Base-by-base conservation (phyloP, 2,113 vertebrate species). In the Istiophorus platypterus region DNA sequence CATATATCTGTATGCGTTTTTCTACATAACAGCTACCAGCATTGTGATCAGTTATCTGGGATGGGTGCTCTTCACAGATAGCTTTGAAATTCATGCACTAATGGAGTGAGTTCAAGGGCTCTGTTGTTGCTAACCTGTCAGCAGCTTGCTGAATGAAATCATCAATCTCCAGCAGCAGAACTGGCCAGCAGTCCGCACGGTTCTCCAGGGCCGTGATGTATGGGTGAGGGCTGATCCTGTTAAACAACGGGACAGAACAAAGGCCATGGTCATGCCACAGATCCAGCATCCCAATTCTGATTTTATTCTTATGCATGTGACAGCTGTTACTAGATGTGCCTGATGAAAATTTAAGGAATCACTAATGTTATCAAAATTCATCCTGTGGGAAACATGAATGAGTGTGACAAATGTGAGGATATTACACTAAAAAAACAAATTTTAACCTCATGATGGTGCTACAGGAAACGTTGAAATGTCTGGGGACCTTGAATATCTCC, bases 141-240 rank as follows among this genome's bases (percentile, higher is more conserved):
- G 92, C 89, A 75, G 96, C 96, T 10, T 94, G 95, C 79, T 90
- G 94, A 82, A 97, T 94, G 89, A 96, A 95, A 51, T 90, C 47
- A 66, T 95, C 95, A 69, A 99, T 93, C 85, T 97, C 96, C 88
- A 97, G 95, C 59, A 98, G 87, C 52, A 99, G 89, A 68, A 94
- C 77, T 0, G 98, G 96, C 98, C 98, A 99, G 91, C 96, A 97
- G 73, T 97, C 96, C 41, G 87, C 94, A 77, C 97, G 95, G 88
- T 98, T 97, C 93, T 99, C 98, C 86, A 99, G 93, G 17, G 96
- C 94, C 24, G 89, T 96, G 91, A 99, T 97, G 89, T 96, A 96
- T 0, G 98, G 98, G 76, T 99, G 98, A 77, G 97, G 96, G 86
- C 27, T 92, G 61, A 77, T 96, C 94, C 98, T 99, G 93, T 57